Evolutionary conservation across 2,888 invertebrate species (phyloP).

Genomic region (Rhyacophila evoluta): DNA sequence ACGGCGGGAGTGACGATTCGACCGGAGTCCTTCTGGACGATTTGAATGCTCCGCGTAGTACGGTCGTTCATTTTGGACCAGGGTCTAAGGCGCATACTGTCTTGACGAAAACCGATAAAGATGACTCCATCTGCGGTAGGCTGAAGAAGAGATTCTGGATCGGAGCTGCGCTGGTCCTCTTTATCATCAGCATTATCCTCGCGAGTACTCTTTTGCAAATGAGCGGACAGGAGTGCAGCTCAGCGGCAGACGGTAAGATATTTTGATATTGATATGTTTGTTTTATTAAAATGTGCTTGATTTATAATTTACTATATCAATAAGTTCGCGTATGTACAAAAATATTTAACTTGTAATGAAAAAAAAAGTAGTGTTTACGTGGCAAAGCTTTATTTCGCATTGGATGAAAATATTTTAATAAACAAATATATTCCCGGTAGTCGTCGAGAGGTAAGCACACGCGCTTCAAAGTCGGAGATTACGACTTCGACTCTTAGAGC

Average conservation of each 20-base stretch:
- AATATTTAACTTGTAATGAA: too few relatives aligned
- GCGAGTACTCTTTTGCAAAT: constrained; percentile 47
- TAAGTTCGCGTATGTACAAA: too few relatives aligned
- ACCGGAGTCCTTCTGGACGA: constrained; percentile 53
- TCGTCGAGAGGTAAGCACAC: too few relatives aligned
- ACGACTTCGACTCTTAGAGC: too few relatives aligned
- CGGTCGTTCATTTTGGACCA: constrained; percentile 60
- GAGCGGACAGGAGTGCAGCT: constrained; percentile 34
- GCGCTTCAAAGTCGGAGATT: too few relatives aligned
- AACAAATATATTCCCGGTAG: too few relatives aligned
- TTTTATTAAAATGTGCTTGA: too few relatives aligned
- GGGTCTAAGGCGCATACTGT: constrained; percentile 55
- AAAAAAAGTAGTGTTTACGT: too few relatives aligned
- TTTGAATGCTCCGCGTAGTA: constrained; percentile 56
- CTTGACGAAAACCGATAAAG: constrained; percentile 31
- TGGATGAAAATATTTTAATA: too few relatives aligned
- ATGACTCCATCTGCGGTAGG: constrained; percentile 10
- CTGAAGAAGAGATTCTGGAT: constrained; percentile 37
- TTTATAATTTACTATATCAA: too few relatives aligned
- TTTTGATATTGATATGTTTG: background rate
- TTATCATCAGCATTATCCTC: constrained; percentile 49
- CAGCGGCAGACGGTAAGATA: constrained; percentile 13
- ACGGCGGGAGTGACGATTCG: constrained; percentile 52
- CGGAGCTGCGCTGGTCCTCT: constrained; percentile 34
- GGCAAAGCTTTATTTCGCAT: too few relatives aligned